Conservation (phyloP, 1,140 invertebrate species). For the Scaptomyza montana region DNA sequence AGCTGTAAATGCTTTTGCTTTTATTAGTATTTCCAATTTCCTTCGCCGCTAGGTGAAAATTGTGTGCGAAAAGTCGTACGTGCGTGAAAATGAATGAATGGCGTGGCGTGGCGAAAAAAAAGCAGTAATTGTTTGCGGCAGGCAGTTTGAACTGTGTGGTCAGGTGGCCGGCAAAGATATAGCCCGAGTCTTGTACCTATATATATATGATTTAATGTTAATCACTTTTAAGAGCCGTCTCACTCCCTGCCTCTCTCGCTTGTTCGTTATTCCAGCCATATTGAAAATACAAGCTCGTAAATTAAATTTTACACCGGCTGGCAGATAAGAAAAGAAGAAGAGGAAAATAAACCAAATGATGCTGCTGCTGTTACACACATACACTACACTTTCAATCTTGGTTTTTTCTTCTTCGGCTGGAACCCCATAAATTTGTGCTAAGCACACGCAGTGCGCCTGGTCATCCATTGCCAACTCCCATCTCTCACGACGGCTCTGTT, state of each 20-base stretch:
- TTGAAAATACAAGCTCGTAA: slow-evolving; percentile 80
- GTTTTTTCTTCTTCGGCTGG: slow-evolving; percentile 9
- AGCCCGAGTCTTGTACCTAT: slow-evolving; percentile 27
- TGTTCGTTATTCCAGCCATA: slow-evolving; percentile 37
- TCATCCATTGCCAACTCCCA: slow-evolving; percentile 34
- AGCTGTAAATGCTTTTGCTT: slow-evolving; percentile 71
- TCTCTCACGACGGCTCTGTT: neutral
- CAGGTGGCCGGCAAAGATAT: slow-evolving; percentile 74
- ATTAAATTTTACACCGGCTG: slow-evolving; percentile 78
- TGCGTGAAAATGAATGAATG: slow-evolving; percentile 76
- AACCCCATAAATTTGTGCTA: slow-evolving; percentile 75
- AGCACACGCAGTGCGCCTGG: slow-evolving; percentile 78
- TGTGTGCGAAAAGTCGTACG: slow-evolving; percentile 80
- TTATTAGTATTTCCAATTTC: slow-evolving; percentile 20
- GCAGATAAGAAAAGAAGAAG: slow-evolving; percentile 38
- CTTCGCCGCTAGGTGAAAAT: slow-evolving; percentile 70
- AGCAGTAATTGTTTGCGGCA: slow-evolving; percentile 66
- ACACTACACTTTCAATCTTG: slow-evolving; percentile 6
- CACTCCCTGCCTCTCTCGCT: too few species aligned
- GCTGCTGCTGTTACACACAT: slow-evolving; percentile 24
- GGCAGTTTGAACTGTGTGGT: slow-evolving; percentile 38
- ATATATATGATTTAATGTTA: slow-evolving; percentile 76
- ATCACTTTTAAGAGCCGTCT: slow-evolving; percentile 69
- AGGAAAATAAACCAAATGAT: slow-evolving; percentile 64
- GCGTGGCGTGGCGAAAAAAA: slow-evolving; percentile 50